These are phyloP conservation scores for Phymorhynchus buccinoides DNA, from an alignment of 1,140 invertebrate genomes.

Conservation along the genomic window DNA sequence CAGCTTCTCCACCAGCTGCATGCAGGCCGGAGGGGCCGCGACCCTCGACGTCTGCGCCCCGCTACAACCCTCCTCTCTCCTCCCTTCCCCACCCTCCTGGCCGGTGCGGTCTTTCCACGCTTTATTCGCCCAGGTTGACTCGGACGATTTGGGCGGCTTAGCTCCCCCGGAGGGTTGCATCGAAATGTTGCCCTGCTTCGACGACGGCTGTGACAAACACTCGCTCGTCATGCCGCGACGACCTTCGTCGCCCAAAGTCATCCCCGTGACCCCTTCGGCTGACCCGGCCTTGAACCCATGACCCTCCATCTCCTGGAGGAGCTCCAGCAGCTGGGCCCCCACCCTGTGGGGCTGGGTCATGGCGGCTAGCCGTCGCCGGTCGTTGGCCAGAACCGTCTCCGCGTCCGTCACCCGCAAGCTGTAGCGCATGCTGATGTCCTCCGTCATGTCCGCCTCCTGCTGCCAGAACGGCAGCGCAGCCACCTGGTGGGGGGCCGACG, in stretches of 20 bases:
- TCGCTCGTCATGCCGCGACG: background rate
- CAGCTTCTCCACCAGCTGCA: slow-evolving; percentile 34
- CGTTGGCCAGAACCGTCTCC: slow-evolving; percentile 46
- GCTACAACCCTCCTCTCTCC: too few relatives aligned
- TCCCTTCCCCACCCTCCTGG: too few relatives aligned
- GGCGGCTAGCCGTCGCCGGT: slow-evolving; percentile 43
- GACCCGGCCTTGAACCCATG: background rate
- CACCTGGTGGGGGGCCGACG: background rate
- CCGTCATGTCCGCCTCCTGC: slow-evolving; percentile 45
- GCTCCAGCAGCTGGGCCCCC: slow-evolving; percentile 51
- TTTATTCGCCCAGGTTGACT: background rate
- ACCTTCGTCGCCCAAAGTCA: too few relatives aligned
- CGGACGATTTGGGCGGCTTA: background rate
- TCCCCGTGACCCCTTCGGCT: background rate
- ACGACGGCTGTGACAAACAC: background rate
- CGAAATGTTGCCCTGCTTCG: background rate
- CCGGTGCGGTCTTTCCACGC: too few relatives aligned
- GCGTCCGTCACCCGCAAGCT: slow-evolving; percentile 31
- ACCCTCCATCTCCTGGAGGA: slow-evolving; percentile 41
- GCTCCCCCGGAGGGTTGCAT: background rate
- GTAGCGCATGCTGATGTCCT: slow-evolving; percentile 51
- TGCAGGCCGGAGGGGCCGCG: background rate
- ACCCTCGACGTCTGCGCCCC: background rate
- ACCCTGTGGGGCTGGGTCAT: slow-evolving; percentile 51
- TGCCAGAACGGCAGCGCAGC: slow-evolving; percentile 47